A percentile compares a stretch with the other conserved stretches of the same genome.
phyloP scores from a whole-genome alignment of 92 coral and sea anemone species.

The Palythoa caribaeorum region DNA sequence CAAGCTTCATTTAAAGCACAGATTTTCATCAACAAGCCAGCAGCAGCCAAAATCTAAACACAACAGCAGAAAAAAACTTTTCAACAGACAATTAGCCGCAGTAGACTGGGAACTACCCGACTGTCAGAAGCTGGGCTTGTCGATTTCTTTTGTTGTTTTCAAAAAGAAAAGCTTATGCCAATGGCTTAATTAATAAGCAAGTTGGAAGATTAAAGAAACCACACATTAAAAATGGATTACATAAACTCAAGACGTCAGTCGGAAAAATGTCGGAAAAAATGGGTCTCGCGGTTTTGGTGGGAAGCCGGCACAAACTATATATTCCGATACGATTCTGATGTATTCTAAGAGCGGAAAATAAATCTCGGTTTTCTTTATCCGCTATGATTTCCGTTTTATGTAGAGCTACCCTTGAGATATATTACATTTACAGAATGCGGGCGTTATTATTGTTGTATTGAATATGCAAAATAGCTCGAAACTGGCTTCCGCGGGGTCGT shows the following conservation, averaged over 20 bases:
- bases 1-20: conserved; percentile 29
- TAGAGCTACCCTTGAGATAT: conserved; percentile 21
- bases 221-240: neutral
- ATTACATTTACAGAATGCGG: neutral
- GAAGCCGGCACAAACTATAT: neutral
- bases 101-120: conserved; percentile 32
- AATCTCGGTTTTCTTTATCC: neutral
- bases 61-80: neutral
- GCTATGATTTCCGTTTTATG: neutral
- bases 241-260: neutral
- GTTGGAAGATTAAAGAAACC: neutral
- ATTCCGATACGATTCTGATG: too few species aligned
- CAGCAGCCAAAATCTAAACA: conserved; percentile 9
- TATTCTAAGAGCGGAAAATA: neutral
- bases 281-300: neutral
- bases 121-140: conserved; percentile 2
- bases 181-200: neutral
- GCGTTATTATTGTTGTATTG: neutral
- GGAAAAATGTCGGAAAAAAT: neutral
- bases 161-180: neutral
- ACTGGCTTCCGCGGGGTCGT: neutral
- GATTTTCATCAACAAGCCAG: conserved; percentile 1
- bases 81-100: neutral
- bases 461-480: neutral
- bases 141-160: conserved; percentile 14